These are phyloP conservation scores for Rattus norvegicus DNA, from an alignment of 2,113 vertebrate species.

Conservation along the genomic window DNA sequence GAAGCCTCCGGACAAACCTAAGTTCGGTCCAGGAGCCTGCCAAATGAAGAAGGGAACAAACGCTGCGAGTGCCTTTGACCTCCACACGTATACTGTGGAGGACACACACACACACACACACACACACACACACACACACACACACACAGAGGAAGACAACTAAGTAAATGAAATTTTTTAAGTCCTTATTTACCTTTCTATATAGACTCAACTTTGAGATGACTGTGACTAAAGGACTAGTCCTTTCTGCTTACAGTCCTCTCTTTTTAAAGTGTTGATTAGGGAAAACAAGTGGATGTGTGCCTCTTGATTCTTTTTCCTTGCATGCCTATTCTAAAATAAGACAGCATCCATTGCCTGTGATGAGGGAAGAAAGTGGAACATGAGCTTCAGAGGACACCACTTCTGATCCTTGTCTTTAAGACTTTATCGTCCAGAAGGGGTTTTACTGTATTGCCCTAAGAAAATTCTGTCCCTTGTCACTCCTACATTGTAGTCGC, in stretches of 20 bases:
- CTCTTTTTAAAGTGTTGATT: conserved; percentile 19
- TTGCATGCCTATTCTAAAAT: conserved; percentile 13
- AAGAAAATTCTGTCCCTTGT: conserved; percentile 64
- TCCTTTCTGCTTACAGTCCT: not conserved
- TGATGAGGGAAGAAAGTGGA: conserved; percentile 27
- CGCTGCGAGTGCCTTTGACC: not conserved
- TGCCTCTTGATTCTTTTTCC: not conserved
- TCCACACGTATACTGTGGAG: too few species aligned
- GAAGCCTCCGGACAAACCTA: not conserved
- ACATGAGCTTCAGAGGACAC: not conserved
- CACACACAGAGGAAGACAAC: not conserved
- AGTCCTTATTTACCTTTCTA: not conserved
- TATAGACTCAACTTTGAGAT: not conserved
- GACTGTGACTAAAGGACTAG: conserved; percentile 10
- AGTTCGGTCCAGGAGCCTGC: not conserved
- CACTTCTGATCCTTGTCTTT: not conserved
- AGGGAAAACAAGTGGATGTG: conserved; percentile 9
- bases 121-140: not conserved
- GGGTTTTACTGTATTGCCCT: not conserved
- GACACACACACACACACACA: not conserved
- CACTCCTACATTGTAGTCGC: conserved; percentile 54
- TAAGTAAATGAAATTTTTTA: not conserved
- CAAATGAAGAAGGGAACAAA: not conserved
- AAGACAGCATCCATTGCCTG: not conserved
- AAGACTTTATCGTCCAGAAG: conserved; percentile 41